Base-by-base conservation (phyloP, 2,888 invertebrate genomes). In the Phortica magna region DNA sequence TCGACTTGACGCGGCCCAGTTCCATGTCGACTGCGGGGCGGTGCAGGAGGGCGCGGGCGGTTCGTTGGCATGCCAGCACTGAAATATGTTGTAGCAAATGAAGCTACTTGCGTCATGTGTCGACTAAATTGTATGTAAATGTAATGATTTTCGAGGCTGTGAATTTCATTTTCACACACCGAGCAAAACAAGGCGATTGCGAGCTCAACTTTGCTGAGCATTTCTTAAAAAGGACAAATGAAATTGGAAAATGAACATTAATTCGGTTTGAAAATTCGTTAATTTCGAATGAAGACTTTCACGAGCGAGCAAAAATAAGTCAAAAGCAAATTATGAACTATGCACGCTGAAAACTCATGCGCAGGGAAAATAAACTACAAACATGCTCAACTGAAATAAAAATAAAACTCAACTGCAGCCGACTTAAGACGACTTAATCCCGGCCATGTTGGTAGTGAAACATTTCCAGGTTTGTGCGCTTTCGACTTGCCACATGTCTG, bases 381-480 rank as follows among this genome's bases (percentile, higher is more conserved):
- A 43, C 22, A 64, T 31, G 31, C 64, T 42, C 68, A 48, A 31
- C 19, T n/a, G 57, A 59, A 74, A 39, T 67, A 73, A 84, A 79
- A 84, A 88, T 84, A 83, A 86, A 84, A 80, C 75, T 77, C 79
- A 77, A 76, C 76, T 48, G 39, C 70, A 68, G 84, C 83, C 83
- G 78, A 79, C 89, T 77, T 89, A 89, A 89, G 88, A 89, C 84
- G 80, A 82, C 88, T 88, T 89, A 89, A 89, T 89, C 89, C 89
- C 31, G 74, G 77, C 81, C 79, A 80, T 79, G 79, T 79, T 78
- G 76, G 78, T 64, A 42, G 72, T 19, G 64, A 68, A 73, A 55
- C 72, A 68, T 72, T 78, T 76, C 76, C 73, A 76, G 42, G 42
- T 71, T 71, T 39, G 17, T 22, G 22, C 19, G 6, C 31, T 65